phyloP scores from a whole-genome alignment of 2,797 vertebrate genomes.

The Oceanodroma leucorhoa region DNA sequence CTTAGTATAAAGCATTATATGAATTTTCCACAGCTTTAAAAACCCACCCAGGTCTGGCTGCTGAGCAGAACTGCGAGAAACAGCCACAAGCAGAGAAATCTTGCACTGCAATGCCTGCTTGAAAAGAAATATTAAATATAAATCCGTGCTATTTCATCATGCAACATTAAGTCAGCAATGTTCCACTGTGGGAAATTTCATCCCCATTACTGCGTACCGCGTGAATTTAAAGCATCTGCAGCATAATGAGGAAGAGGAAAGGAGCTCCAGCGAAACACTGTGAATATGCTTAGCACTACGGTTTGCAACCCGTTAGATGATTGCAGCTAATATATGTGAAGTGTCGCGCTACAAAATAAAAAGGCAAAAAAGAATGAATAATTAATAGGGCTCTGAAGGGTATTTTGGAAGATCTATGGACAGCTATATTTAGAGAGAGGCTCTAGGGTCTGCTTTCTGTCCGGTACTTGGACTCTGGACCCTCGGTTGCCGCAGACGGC shows the following conservation, averaged over 20 bases:
- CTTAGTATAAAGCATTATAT: neutral
- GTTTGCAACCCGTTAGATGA: neutral
- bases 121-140: neutral
- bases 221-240: neutral
- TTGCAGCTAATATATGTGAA: neutral
- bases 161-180: constrained; percentile 7
- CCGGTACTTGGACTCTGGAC: rapidly evolving
- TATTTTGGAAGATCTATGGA: neutral
- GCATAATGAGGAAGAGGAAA: neutral
- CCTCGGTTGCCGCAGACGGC: neutral
- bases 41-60: neutral
- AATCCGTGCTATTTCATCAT: neutral
- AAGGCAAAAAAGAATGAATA: neutral
- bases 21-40: neutral
- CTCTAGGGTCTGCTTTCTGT: neutral
- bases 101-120: neutral
- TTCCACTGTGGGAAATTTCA: constrained; percentile 9
- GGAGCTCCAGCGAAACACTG: neutral
- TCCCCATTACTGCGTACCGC: neutral
- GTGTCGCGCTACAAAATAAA: rapidly evolving
- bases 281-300: neutral
- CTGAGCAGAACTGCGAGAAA: neutral
- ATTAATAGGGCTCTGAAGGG: neutral
- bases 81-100: neutral
- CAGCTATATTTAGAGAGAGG: neutral